A percentile compares a stretch with the other conserved stretches of the same genome.
Evolutionary conservation across 2,888 invertebrate genomes (phyloP).

Genomic region (Yponomeuta sedellus): DNA sequence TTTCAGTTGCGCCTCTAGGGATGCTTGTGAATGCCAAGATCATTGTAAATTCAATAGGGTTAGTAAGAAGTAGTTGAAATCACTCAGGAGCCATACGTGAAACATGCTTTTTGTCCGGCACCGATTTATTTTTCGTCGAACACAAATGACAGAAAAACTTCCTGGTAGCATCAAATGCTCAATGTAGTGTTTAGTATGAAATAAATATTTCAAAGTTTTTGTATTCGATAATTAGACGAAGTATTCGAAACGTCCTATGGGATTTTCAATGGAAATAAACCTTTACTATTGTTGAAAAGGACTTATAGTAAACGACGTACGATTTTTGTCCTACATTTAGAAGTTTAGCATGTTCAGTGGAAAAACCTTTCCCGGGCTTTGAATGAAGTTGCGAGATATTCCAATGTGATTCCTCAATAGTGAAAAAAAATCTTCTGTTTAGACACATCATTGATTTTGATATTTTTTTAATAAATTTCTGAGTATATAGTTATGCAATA

Average conservation of each 20-base stretch:
- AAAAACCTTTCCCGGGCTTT: too few species aligned
- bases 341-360: too few species aligned
- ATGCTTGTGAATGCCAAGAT: too few species aligned
- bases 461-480: slow-evolving; percentile 18
- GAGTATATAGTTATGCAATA: slow-evolving; percentile 6
- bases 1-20: too few species aligned
- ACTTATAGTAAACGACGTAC: too few species aligned
- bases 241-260: slow-evolving; percentile 1
- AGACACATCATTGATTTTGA: slow-evolving; percentile 14
- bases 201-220: slow-evolving; percentile 15
- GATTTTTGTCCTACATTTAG: too few species aligned
- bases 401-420: slow-evolving; percentile 25
- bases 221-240: slow-evolving; percentile 11
- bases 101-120: too few species aligned
- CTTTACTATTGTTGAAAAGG: not conserved
- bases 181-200: slow-evolving; percentile 17
- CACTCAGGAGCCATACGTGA: too few species aligned
- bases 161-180: slow-evolving; percentile 11
- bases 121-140: not conserved
- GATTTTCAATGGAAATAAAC: not conserved
- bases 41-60: too few species aligned
- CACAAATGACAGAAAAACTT: not conserved
- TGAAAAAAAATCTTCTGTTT: slow-evolving; percentile 20
- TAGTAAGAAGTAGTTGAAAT: too few species aligned
- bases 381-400: not conserved